Evolutionary conservation across 2,113 vertebrate genomes (phyloP).

Genomic region (Hassar affinis): DNA sequence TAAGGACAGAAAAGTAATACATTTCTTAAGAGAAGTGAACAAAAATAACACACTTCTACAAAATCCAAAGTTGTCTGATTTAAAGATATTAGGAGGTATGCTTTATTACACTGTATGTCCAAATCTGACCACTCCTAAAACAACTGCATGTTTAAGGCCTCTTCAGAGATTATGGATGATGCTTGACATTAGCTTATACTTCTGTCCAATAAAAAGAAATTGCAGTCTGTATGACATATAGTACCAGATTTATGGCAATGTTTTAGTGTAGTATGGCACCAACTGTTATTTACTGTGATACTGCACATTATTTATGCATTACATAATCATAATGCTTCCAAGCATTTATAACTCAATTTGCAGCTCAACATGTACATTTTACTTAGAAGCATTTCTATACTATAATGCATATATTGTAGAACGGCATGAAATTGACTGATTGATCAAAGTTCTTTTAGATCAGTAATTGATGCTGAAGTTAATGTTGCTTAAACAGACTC

Average conservation of each 20-base stretch:
- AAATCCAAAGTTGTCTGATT: not conserved
- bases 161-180: conserved; percentile 57
- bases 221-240: not conserved
- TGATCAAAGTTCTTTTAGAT: no score
- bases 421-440: not conserved
- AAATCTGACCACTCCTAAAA: conserved; percentile 65
- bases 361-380: not conserved
- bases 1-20: not conserved
- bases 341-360: not conserved
- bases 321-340: conserved; percentile 6
- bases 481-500: no score
- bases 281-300: conserved; percentile 1
- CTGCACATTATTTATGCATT: conserved; percentile 7
- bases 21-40: not conserved
- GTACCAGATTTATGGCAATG: not conserved
- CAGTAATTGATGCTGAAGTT: conserved; percentile 56
- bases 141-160: conserved; percentile 51
- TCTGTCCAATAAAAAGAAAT: not conserved
- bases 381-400: not conserved
- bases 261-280: not conserved
- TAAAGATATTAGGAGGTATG: not conserved
- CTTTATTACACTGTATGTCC: not conserved
- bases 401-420: not conserved
- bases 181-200: conserved; percentile 44
- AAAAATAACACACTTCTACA: not conserved